Conservation (phyloP, 2,113 vertebrate genomes). For the Edolisoma coerulescens region DNA sequence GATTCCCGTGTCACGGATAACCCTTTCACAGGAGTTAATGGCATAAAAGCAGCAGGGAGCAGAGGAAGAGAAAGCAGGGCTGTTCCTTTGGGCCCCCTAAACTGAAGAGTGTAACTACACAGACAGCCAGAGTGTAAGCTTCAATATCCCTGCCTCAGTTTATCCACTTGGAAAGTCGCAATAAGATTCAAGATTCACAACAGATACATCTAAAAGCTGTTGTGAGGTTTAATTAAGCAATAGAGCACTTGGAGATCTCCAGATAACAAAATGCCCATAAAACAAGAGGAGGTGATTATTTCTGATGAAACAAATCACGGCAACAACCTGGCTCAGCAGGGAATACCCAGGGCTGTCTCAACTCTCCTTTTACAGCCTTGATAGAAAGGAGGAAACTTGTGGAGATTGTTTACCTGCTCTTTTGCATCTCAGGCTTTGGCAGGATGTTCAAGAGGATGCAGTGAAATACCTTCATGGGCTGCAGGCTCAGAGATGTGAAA, state of each 20-base stretch:
- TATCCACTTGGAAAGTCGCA: neutral
- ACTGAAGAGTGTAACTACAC: neutral
- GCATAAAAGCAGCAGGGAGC: neutral
- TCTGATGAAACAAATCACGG: neutral
- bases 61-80: neutral
- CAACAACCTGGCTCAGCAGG: neutral
- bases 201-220: neutral
- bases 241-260: neutral
- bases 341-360: neutral
- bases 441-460: neutral
- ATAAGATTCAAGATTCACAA: neutral
- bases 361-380: neutral
- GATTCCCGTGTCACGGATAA: fast-evolving
- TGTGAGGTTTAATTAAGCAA: slow-evolving; percentile 32
- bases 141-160: neutral
- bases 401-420: neutral
- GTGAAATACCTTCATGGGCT: neutral
- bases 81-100: neutral
- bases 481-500: neutral
- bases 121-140: neutral
- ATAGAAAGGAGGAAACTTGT: neutral
- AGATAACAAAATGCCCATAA: neutral
- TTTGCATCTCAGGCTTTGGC: neutral
- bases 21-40: neutral
- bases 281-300: neutral